Evolutionary conservation across 1,140 invertebrate species (phyloP).

Genomic region (Drosophila sp.): DNA sequence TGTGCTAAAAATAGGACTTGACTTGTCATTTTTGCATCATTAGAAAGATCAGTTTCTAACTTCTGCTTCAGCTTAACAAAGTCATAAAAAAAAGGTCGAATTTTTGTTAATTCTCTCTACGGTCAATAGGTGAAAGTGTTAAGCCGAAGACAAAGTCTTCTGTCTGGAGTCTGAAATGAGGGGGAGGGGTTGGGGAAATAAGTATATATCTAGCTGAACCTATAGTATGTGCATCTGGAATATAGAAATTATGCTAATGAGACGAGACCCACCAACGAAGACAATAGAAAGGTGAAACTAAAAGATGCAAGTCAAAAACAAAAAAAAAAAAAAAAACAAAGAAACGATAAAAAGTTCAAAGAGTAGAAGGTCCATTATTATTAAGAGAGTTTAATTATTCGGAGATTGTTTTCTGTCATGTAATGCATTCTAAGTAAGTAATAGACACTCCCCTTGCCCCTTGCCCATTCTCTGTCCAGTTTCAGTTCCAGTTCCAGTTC

Average conservation of each 20-base stretch:
- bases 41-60: too few relatives aligned
- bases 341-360: constrained; percentile 16
- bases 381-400: constrained; percentile 15
- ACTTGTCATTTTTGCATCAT: too few relatives aligned
- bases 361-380: neutral
- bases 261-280: neutral
- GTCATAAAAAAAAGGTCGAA: too few relatives aligned
- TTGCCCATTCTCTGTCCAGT: neutral
- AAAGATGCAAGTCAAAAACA: neutral
- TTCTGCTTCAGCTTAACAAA: too few relatives aligned
- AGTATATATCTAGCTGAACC: neutral
- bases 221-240: constrained; percentile 20
- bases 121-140: constrained; percentile 66
- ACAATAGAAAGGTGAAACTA: constrained; percentile 12
- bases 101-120: neutral
- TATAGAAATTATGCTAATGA: constrained; percentile 48
- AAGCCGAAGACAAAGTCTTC: constrained; percentile 53
- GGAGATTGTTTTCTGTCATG: constrained; percentile 35
- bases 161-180: neutral
- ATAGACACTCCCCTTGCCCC: neutral
- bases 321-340: neutral
- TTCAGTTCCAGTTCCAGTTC: constrained; percentile 35
- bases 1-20: too few relatives aligned
- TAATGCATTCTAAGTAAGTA: constrained; percentile 67
- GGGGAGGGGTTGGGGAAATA: too few relatives aligned